Base-by-base conservation (phyloP, 2,113 vertebrate genomes). In the Loxodonta africana region DNA sequence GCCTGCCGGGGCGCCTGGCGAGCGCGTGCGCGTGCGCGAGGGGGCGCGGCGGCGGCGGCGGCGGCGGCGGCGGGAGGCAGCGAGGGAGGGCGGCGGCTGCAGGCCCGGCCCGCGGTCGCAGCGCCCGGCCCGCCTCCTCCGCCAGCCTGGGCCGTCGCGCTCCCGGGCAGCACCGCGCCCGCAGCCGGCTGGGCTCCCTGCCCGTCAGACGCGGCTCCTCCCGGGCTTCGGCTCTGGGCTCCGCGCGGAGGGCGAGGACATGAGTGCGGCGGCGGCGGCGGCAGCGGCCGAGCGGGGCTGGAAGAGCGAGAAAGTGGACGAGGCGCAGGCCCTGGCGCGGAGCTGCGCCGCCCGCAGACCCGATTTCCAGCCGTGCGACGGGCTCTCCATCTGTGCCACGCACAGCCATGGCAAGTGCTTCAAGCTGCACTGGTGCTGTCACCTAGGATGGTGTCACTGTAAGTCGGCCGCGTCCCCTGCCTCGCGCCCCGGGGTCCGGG, bases 371-470 rank as follows among this genome's bases (percentile, higher is more conserved):
- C 99, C 99, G 93, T 99, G 99, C 97, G 99, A 99, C 96, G 99
- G 99, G 97, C 99, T 99, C 95, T 99, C 99, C 98, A 99, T 99
- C 98, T 99, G 99, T 98, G 99, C 99, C 90, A 99, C 99, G 74
- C 99, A 99, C 99, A 99, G 99, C 98, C 99, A 99, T 92, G 99
- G 99, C 98, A 99, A 99, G 98, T 99, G 99, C 99, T 99, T 99
- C 99, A 99, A 99, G 98, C 99, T 99, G 97, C 99, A 99, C 99
- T 99, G 99, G 99, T 99, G 99, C 99, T 99, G 99, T 98, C 99
- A 99, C 98, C 98, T 99, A 97, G 99, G 99, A 97, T 99, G 99
- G 99, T 99, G 99, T 98, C 99, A 99, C 99, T 99, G 99, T 99
- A 99, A 99, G 99, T 99, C 73, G 25, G 81, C 74, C 46, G 46